Evolutionary conservation across 2,797 vertebrate species (phyloP), one percentile per base, ranked within the genome.

Genomic region (Staurois parvus): DNA sequence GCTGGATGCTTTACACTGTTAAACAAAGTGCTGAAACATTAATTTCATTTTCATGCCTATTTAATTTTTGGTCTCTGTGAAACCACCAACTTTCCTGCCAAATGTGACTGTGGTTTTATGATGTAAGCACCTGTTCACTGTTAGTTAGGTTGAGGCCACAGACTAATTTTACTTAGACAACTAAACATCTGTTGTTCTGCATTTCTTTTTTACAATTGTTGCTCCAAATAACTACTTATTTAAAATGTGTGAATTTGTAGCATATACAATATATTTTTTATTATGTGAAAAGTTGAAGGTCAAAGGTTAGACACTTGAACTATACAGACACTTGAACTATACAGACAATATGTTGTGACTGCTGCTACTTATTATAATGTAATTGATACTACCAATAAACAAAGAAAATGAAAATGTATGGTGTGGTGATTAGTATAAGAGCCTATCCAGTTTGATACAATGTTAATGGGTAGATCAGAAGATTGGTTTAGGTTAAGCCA

Each of bases 81-180:
- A 86, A 83, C 80, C 72, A 76, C 85, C 80, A 79, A 86, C 67
- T 79, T 83, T 64, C 68, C 52, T 83, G 80, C 74, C 80, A 83
- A 86, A 73, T 83, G 75, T 83, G 69, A 74, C 80, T 83, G 80
- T 83, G 80, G 85, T 86, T 86, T 86, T 83, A 83, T 86, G 85
- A 83, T 86, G 85, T 79, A 86, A 83, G 85, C 85, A 86, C 85
- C 85, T 86, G 85, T 86, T 78, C 85, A 78, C 85, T 86, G 75
- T 75, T 80, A 81, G 78, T 85, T 85, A 85, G 72, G 72, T 73
- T 86, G 85, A 77, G 85, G 75, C 85, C 80, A 74, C 59, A 83
- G 69, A 73, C 85, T 86, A 73, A 86, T 86, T 78, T 83, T 76
- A 78, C 80, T 66, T 72, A 72, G 29, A 86, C 74, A 86, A 83